phyloP scores from a whole-genome alignment of 2,888 invertebrate species.

The Microctonus brassicae region DNA sequence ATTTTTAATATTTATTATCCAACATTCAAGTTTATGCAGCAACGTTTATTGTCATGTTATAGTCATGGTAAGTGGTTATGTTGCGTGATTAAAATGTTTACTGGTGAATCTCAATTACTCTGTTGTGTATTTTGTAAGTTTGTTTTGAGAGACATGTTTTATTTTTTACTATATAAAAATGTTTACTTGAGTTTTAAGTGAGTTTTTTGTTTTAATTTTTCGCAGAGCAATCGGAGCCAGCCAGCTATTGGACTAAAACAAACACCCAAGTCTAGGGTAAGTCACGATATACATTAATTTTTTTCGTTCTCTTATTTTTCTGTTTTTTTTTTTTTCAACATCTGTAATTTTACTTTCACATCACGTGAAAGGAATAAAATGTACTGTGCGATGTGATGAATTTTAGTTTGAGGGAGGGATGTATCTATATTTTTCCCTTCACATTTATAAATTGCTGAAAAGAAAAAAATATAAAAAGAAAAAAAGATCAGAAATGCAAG shows the following conservation, averaged over 20 bases:
- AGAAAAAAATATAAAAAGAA: not conserved
- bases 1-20: not conserved
- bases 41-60: conserved; percentile 1
- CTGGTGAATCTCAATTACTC: conserved; percentile 25
- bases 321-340: not conserved
- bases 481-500: conserved; percentile 12
- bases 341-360: not conserved
- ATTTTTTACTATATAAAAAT: not conserved
- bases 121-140: not conserved
- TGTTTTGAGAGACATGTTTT: conserved; percentile 3
- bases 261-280: conserved; percentile 78
- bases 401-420: not conserved
- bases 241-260: conserved; percentile 79
- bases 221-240: conserved; percentile 79
- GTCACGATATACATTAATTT: conserved; percentile 57
- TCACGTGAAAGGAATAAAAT: not conserved
- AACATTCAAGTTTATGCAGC: not conserved
- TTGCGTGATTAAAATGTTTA: conserved; percentile 12
- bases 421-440: too few relatives aligned
- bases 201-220: not conserved
- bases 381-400: not conserved
- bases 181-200: conserved; percentile 37
- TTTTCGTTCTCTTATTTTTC: conserved; percentile 7
- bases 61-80: conserved; percentile 1
- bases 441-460: not conserved